Conservation (phyloP, 2,888 invertebrate species). For the Crepidodera aurea region DNA sequence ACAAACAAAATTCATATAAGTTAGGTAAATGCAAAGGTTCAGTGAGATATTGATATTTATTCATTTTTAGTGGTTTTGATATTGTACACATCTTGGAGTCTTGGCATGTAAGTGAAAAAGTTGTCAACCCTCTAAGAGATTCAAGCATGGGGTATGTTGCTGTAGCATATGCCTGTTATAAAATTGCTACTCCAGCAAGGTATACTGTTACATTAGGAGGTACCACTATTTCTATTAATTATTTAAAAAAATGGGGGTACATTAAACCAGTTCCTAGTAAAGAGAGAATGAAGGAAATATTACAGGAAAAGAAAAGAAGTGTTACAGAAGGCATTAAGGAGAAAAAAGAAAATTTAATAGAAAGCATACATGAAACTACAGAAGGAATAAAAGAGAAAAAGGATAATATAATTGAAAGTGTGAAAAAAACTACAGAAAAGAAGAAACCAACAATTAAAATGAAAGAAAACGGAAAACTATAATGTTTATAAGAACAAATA, state of each 20-base stretch:
- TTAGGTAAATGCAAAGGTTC: too few species aligned
- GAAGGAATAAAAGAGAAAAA: conserved; percentile 62
- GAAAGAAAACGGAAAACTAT: conserved; percentile 6
- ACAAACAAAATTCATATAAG: too few species aligned
- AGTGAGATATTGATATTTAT: too few species aligned
- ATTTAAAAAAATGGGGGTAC: conserved; percentile 80
- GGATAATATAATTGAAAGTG: conserved; percentile 68
- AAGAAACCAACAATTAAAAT: conserved; percentile 44
- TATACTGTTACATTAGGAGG: conserved; percentile 93
- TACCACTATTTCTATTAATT: conserved; percentile 85
- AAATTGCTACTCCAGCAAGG: conserved; percentile 88
- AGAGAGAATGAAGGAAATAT: conserved; percentile 70
- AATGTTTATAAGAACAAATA: conserved; percentile 5
- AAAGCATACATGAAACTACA: conserved; percentile 48
- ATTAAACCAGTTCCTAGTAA: conserved; percentile 82
- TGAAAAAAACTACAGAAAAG: conserved; percentile 64
- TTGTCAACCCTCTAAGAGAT: conserved; percentile 78
- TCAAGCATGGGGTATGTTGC: conserved; percentile 90
- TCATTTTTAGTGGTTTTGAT: conserved; percentile 83
- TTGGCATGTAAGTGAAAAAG: conserved; percentile 78
- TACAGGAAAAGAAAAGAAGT: conserved; percentile 68
- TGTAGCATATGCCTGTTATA: conserved; percentile 90
- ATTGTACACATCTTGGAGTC: conserved; percentile 80
- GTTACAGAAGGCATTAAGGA: conserved; percentile 60
- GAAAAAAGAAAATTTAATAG: conserved; percentile 46